These are phyloP conservation scores for Amiota communis DNA, from an alignment of 2,888 invertebrate species.

Conservation along the genomic window DNA sequence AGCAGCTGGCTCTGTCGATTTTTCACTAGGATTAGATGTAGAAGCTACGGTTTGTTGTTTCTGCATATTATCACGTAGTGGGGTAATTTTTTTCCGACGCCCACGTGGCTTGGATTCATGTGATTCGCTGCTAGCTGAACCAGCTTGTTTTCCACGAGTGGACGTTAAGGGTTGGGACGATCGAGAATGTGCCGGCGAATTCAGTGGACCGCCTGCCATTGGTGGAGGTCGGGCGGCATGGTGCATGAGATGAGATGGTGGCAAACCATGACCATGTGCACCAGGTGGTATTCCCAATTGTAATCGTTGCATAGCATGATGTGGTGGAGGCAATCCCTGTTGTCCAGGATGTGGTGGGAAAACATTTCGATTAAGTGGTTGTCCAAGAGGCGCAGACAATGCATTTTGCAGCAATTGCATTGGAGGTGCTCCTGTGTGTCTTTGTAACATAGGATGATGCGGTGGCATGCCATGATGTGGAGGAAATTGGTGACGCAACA, in stretches of 20 bases:
- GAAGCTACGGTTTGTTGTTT: slow-evolving; percentile 75
- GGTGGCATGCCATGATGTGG: slow-evolving; percentile 46
- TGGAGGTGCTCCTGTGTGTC: slow-evolving; percentile 51
- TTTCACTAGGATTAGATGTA: slow-evolving; percentile 41
- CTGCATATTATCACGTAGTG: slow-evolving; percentile 72
- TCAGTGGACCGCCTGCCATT: slow-evolving; percentile 41
- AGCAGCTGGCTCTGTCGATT: slow-evolving; percentile 8
- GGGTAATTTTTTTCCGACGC: slow-evolving; percentile 73
- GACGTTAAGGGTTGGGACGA: slow-evolving; percentile 22
- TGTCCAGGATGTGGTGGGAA: slow-evolving; percentile 49
- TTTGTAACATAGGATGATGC: slow-evolving; percentile 65
- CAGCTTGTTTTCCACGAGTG: background rate
- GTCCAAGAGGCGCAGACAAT: slow-evolving; percentile 69
- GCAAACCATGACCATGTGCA: slow-evolving; percentile 41
- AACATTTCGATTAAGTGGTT: slow-evolving; percentile 58
- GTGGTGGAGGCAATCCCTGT: slow-evolving; percentile 49
- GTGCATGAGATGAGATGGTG: slow-evolving; percentile 51
- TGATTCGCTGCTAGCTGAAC: slow-evolving; percentile 36
- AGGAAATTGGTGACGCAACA: slow-evolving; percentile 68
- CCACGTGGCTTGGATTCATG: slow-evolving; percentile 68
- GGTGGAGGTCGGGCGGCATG: slow-evolving; percentile 42
- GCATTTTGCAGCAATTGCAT: slow-evolving; percentile 69
- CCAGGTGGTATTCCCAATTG: slow-evolving; percentile 50
- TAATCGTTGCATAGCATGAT: slow-evolving; percentile 49
- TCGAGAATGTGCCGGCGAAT: slow-evolving; percentile 31